Base-by-base conservation (phyloP, 2,797 vertebrate species). In the Chanos chanos region DNA sequence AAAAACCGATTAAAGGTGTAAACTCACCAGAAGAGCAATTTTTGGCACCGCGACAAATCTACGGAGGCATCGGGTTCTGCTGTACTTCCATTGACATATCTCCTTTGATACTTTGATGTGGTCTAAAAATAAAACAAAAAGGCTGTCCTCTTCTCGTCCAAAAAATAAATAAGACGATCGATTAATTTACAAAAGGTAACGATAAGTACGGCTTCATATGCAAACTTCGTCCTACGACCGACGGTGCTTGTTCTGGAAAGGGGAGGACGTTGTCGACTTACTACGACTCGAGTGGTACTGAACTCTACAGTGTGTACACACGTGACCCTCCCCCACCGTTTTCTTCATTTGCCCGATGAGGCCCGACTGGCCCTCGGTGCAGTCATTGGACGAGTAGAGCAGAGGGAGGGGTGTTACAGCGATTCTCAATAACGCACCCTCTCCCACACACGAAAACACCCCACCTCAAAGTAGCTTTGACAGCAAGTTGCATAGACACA, bases 271-370 rank as follows among this genome's bases (percentile, higher is more conserved):
- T 28, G 44, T 48, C 13, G 56, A 51, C 48, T 84, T 88, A 89
- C 87, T 86, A 88, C 85, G 66, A 73, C 74, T 71, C 74, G 74
- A 79, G 84, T 73, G 86, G 77, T 78, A 73, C 84, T 15, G 54
- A 74, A 62, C 84, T 66, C 85, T 25, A 56, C 81, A 60, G 60
- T 86, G 89, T 87, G 84, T 87, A 79, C 84, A 85, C 92, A 88
- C 89, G 91, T 92, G 91, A 92, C 88, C 78, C 85, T 86, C 85
- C 89, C 86, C 86, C 81, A 82, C 77, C 7, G 48, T 61, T 65
- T 68, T 73, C 59, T 53, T 13, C 54, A 50, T 71, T 77, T 60
- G 65, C 71, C 75, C n/a, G 64, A 16, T 70, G 66, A 70, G 72
- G 70, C 82, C 77, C 73, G 71, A 48, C 71, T 30, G 41, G 61